A percentile compares a stretch with the other conserved stretches of the same genome.
These are phyloP conservation scores for Chaetorhynchus papuensis DNA, from an alignment of 2,113 vertebrate genomes.

Conservation along the genomic window DNA sequence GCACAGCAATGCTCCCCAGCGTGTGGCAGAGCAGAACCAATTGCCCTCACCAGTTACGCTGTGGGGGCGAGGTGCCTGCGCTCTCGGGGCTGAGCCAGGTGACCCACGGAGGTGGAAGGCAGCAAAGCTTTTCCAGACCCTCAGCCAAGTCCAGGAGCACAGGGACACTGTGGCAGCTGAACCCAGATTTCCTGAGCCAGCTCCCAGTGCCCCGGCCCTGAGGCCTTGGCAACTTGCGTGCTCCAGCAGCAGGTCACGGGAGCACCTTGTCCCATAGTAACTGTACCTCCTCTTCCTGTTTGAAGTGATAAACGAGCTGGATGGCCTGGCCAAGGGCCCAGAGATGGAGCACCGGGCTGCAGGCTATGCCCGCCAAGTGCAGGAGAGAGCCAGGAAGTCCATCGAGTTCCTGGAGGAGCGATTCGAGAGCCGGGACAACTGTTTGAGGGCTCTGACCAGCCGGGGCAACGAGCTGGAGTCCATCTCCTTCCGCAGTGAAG, in stretches of 20 bases:
- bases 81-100: background rate
- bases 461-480: constrained; percentile 94
- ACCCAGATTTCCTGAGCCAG: constrained; percentile 64
- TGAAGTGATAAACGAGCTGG: constrained; percentile 95
- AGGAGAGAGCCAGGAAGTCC: constrained; percentile 89
- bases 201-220: constrained; percentile 41
- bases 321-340: constrained; percentile 94
- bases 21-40: background rate
- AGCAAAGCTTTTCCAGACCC: constrained; percentile 34
- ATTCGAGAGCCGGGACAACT: constrained; percentile 87
- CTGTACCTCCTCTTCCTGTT: constrained; percentile 41
- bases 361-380: constrained; percentile 84
- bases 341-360: constrained; percentile 79
- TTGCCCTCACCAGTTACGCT: background rate
- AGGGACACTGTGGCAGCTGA: constrained; percentile 42
- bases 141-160: background rate
- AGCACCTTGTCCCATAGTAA: constrained; percentile 30
- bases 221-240: constrained; percentile 47
- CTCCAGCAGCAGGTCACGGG: constrained; percentile 34
- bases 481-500: constrained; percentile 96
- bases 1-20: accelerated
- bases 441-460: constrained; percentile 90
- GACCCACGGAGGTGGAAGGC: constrained; percentile 14
- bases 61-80: background rate
- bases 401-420: constrained; percentile 88